Evolutionary conservation across 2,113 vertebrate species (phyloP), one percentile per base, ranked within the genome.

Genomic region (Ptychochromis oligacanthus): DNA sequence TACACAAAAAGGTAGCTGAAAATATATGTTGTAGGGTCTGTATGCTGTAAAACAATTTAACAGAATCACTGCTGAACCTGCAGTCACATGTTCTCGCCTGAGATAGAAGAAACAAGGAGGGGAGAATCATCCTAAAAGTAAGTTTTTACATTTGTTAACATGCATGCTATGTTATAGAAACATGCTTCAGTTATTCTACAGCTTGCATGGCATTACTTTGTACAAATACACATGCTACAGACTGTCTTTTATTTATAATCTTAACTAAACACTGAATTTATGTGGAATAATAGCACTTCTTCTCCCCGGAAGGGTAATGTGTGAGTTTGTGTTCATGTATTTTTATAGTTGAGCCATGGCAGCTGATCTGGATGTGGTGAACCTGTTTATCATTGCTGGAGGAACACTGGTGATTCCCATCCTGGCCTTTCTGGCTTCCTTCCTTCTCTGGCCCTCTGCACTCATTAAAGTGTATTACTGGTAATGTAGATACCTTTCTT

Each of bases 381-480:
- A 98, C 92, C 95, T 99, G 96, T 97, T 97, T 83, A 93, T 98
- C 78, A 97, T 98, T 0, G 98, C 97, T 0, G 95, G 96, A 0
- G 97, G 96, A 52, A 99, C 97, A 0, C 94, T 99, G 88, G 97
- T 97, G 38, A 95, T 98, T 90, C 98, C 98, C 15, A 97, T 99
- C 89, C 91, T 99, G 93, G 97, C 96, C 24, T 99, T 99, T 1
- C 93, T 97, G 14, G 97, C 97, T 15, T 98, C 96, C 0, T 98
- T 99, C 77, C 94, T 99, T 17, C 95, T 99, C 78, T 99, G 98
- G 97, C 98, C 98, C 49, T 97, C 98, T 0, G 97, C 95, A 0
- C 96, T 99, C 38, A 98, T 99, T 82, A 97, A 87, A 93, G 96
- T 99, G 81, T 99, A 99, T 90, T 97, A 98, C 89, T 99, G 98